A percentile compares a stretch with the other conserved stretches of the same genome.
Conservation (phyloP, 2,797 vertebrate genomes). For the Kryptopterus vitreolus region DNA sequence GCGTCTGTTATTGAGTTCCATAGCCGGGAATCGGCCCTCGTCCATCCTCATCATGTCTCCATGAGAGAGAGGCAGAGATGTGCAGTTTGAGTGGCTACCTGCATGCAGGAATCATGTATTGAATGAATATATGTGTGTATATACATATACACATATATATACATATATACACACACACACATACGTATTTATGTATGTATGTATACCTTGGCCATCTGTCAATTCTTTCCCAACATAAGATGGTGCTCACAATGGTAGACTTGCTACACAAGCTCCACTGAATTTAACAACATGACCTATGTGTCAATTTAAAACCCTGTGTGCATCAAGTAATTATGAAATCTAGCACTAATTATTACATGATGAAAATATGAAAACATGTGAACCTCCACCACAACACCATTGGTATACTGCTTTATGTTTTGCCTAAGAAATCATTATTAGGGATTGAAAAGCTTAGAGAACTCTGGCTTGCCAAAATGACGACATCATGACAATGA, state of each 20-base stretch:
- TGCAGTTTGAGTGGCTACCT: slow-evolving; percentile 86
- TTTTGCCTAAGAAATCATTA: background rate
- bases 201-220: background rate
- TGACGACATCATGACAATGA: background rate
- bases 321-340: background rate
- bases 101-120: slow-evolving; percentile 35
- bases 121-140: background rate
- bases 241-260: background rate
- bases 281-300: background rate
- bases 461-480: background rate
- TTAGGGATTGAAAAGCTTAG: background rate
- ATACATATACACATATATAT: too few species aligned
- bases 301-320: background rate
- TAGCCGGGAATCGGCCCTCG: slow-evolving; percentile 90
- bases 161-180: too few species aligned
- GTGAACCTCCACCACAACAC: background rate
- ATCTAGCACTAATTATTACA: background rate
- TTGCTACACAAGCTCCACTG: background rate
- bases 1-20: slow-evolving; percentile 95
- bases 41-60: slow-evolving; percentile 96
- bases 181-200: too few species aligned
- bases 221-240: background rate
- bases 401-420: background rate
- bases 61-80: slow-evolving; percentile 87
- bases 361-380: background rate